Evolutionary conservation across 2,797 vertebrate genomes (phyloP), one percentile per base, ranked within the genome.

Genomic region (Sebastes aleutianus): DNA sequence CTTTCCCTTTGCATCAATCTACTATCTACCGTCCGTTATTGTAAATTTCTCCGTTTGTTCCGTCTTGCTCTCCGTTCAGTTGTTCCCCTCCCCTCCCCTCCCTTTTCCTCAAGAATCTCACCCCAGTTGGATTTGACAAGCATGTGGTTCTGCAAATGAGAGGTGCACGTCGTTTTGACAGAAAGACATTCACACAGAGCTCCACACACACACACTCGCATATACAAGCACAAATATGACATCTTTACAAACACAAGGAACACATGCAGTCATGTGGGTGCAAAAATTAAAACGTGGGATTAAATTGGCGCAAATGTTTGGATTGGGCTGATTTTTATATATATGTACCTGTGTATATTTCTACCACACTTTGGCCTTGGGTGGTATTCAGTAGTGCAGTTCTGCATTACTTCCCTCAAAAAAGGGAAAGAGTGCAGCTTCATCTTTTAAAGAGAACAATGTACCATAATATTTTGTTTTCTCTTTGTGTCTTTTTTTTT

Each of bases 301-400:
- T 85, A 43, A 92, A 92, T 90, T 90, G 88, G 92, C 78, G 58
- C 78, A 81, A 83, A 77, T 82, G 85, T 90, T 85, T 87, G 80
- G 89, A 93, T 90, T 72, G 85, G 92, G 92, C 91, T 82, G 79
- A 91, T 90, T 95, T 95, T 95, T 94, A 91, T 95, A 94, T 94
- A 92, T 91, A 94, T 94, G 93, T 95, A 93, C 89, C 83, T 93
- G 93, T 94, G 93, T 95, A 92, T 94, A 93, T 94, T 95, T 94
- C 87, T 93, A 93, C 92, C 90, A 90, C 88, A 89, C 86, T 91
- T 91, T 90, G 92, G 91, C 93, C 95, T 96, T 90, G 95, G 95
- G 89, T 91, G 93, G 89, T 91, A 86, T 93, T 84, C 62, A 71
- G 91, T 87, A 84, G 88, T 90, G 91, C 92, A 93, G 93, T 90